Conservation (phyloP, 2,113 vertebrate genomes). For the Poeciliopsis prolifica region DNA sequence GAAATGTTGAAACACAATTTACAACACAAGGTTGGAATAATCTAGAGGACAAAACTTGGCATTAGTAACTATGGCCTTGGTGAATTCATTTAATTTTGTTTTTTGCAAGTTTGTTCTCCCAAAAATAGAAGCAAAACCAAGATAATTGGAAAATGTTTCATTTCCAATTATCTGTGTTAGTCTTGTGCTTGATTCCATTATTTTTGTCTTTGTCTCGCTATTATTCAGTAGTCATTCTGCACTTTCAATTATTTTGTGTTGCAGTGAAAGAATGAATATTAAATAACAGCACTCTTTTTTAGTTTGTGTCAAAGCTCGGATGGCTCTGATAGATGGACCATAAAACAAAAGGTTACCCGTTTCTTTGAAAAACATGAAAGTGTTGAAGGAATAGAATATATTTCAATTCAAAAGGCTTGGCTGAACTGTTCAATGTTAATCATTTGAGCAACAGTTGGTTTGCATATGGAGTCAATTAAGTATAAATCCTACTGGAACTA, state of each 20-base stretch:
- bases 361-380: conserved; percentile 17
- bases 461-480: conserved; percentile 19
- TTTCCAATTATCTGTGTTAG: background rate
- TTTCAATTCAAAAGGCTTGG: conserved; percentile 14
- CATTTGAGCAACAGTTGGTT: conserved; percentile 35
- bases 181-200: background rate
- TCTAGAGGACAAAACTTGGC: background rate
- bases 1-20: background rate
- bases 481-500: background rate
- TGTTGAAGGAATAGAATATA: conserved; percentile 23
- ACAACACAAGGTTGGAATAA: background rate
- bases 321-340: conserved; percentile 2
- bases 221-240: background rate
- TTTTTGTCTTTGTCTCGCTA: background rate
- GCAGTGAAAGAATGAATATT: background rate
- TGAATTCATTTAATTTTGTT: background rate
- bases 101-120: background rate
- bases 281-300: background rate
- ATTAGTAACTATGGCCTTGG: background rate
- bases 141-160: background rate
- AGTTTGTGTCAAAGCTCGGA: conserved; percentile 5
- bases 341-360: conserved; percentile 12
- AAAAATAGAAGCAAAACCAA: background rate
- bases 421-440: conserved; percentile 52
- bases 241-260: background rate